phyloP scores from a whole-genome alignment of 23 tunicate species.

The Diplosoma virens region DNA sequence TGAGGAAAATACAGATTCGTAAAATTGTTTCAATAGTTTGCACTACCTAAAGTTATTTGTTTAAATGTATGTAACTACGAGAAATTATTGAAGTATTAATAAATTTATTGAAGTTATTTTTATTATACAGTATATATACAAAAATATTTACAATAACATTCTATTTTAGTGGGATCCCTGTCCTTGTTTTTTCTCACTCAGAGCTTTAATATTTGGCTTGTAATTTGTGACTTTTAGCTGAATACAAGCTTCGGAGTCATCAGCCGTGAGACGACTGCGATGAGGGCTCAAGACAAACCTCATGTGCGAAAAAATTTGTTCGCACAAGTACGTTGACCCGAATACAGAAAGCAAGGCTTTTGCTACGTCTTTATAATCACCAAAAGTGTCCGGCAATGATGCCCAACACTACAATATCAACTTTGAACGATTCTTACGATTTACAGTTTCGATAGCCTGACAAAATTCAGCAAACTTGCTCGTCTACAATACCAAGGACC shows the following conservation, averaged over 20 bases:
- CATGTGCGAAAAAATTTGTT: background rate
- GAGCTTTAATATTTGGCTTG: background rate
- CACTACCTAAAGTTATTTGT: background rate
- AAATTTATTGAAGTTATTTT: background rate
- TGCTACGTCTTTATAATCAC: no score
- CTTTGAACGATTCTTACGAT: background rate
- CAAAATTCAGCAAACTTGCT: background rate
- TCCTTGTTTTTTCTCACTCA: no score
- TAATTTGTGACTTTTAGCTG: no score
- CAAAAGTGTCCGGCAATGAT: conserved; percentile 9
- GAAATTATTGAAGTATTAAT: background rate
- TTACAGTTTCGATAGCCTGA: background rate
- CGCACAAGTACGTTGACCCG: background rate
- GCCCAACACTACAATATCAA: background rate
- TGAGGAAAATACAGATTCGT: no score
- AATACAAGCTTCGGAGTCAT: no score
- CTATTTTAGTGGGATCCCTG: no score
- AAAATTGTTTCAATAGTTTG: no score
- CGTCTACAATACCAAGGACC: conserved; percentile 1
- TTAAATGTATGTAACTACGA: background rate
- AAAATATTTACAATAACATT: no score
- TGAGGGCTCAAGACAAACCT: background rate
- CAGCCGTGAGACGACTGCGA: conserved; percentile 1
- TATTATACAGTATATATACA: no score
- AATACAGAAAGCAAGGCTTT: background rate